phyloP scores from a whole-genome alignment of 1,140 invertebrate species.

The Rhopalosiphum maidis region DNA sequence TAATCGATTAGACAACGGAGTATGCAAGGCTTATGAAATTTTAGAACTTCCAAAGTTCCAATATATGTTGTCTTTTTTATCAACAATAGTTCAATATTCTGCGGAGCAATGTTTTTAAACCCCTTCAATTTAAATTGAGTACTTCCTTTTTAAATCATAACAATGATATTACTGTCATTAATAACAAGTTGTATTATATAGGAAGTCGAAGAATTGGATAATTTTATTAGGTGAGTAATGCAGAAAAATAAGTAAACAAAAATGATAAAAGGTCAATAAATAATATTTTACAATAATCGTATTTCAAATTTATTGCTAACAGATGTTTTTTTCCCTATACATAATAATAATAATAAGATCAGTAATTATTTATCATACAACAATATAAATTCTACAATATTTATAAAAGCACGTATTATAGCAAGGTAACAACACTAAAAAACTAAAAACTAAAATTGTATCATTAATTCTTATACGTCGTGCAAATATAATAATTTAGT shows the following conservation, averaged over 20 bases:
- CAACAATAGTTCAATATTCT: neutral
- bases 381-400: constrained; percentile 54
- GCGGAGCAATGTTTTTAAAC: neutral
- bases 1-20: neutral
- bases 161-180: too few relatives aligned
- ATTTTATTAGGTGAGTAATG: neutral
- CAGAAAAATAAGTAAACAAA: neutral
- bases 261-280: constrained; percentile 13
- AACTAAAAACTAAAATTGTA: constrained; percentile 36
- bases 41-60: neutral
- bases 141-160: neutral
- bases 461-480: constrained; percentile 32
- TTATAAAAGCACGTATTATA: constrained; percentile 54
- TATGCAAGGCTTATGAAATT: neutral
- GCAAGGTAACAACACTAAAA: constrained; percentile 56
- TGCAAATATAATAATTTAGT: constrained; percentile 31
- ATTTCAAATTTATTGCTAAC: constrained; percentile 46
- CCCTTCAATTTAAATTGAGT: neutral
- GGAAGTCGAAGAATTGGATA: neutral
- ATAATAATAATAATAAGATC: constrained; percentile 55
- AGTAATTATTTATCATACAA: constrained; percentile 53
- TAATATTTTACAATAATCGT: constrained; percentile 35
- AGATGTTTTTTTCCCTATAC: constrained; percentile 53
- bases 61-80: neutral
- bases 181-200: neutral